Percentiles rank a stretch among this genome's conserved stretches.
Conservation (phyloP, 2,113 vertebrate genomes). For the Heptranchias perlo region DNA sequence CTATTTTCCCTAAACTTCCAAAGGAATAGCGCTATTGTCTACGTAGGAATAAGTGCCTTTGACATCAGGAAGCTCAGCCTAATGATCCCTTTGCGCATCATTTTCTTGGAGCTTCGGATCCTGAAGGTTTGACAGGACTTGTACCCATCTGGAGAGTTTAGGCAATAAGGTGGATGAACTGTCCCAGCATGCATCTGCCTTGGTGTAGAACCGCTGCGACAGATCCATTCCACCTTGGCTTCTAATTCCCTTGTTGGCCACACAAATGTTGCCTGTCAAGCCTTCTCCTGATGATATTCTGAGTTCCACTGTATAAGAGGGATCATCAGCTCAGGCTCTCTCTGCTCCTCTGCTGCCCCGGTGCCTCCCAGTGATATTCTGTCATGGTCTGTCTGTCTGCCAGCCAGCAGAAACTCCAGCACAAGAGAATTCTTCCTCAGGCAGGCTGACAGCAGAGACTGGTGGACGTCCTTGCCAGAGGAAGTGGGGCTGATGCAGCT, state of each 20-base stretch:
- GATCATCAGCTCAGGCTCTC: conserved; percentile 24
- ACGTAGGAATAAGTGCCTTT: not conserved
- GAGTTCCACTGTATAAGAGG: not conserved
- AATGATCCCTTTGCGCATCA: not conserved
- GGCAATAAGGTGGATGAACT: not conserved
- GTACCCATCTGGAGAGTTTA: not conserved
- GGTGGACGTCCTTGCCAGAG: conserved; percentile 23
- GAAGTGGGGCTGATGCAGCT: not conserved
- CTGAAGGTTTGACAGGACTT: not conserved
- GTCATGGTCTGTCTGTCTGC: conserved; percentile 13
- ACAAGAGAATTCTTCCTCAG: conserved; percentile 26
- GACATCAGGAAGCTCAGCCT: too few species aligned
- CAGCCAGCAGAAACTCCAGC: conserved; percentile 14
- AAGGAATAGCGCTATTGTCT: not conserved
- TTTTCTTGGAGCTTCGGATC: not conserved
- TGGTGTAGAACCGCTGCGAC: not conserved
- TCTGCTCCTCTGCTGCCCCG: conserved; percentile 11
- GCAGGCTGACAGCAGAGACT: conserved; percentile 25
- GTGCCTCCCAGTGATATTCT: conserved; percentile 29
- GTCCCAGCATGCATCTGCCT: not conserved
- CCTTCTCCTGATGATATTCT: conserved; percentile 20
- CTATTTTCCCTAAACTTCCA: not conserved
- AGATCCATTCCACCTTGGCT: conserved; percentile 3
- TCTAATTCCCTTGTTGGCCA: conserved; percentile 11
- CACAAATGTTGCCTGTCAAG: conserved; percentile 32